Evolutionary conservation across 2,113 vertebrate genomes (phyloP), one percentile per base, ranked within the genome.

Genomic region (Mesembrinibis cayennensis): DNA sequence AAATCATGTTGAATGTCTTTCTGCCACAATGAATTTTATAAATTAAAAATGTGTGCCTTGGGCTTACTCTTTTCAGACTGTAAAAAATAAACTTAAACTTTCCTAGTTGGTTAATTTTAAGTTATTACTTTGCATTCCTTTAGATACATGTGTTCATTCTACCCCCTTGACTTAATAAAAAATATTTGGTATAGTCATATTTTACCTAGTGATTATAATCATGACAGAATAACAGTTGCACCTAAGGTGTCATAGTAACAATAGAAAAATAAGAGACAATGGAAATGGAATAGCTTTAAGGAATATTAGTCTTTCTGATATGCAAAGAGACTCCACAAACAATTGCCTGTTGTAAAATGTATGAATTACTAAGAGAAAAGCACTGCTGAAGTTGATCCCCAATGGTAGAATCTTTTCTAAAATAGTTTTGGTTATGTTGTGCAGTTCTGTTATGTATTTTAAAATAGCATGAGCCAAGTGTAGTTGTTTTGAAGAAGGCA

Each of bases 21-120:
- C 42, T 74, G 78, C 73, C 52, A 93, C 73, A 88, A 79, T 78
- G n/a, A 27, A 96, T 95, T 82, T 88, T 76, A 82, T 96, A 95
- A 94, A 96, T 93, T 97, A 96, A 95, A 97, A 97, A 76, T 86
- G 10, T 74, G 13, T 11, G 65, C 49, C 71, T 93, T 82, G 67
- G 69, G 91, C 72, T 95, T 97, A 78, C 30, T 83, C 21, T 59
- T 84, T 90, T 82, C 36, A 86, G n/a, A 79, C 11, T 78, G 50
- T 20, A 56, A 93, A 92, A 81, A 84, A 69, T 47, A 86, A 95
- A 65, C 29, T 88, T 79, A 61, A 79, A 56, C 20, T 61, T 95
- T 82, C 36, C 20, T 77, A 53, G 27, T 77, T 83, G 21, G 66
- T 66, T 89, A 90, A 90, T 94, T 93, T 93, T 74, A 89, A 88